Percentiles rank a stretch among this genome's conserved stretches.
Evolutionary conservation across 2,797 vertebrate genomes (phyloP).

Genomic region (Paramormyrops hopkinsi): DNA sequence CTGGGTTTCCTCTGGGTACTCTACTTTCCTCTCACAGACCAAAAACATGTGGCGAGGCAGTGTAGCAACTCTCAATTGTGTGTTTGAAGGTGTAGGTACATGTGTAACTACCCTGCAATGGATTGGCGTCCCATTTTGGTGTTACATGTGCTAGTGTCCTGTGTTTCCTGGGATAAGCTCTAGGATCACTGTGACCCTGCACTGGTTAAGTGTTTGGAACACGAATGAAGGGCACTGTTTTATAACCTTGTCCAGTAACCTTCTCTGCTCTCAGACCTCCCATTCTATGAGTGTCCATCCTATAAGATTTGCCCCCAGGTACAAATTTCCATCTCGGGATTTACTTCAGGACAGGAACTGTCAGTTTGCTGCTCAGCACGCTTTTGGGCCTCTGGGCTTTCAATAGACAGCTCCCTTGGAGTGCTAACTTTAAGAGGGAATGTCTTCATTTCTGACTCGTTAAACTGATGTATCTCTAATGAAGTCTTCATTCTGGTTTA

Average conservation of each 20-base stretch:
- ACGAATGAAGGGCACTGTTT: not conserved
- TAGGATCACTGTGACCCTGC: not conserved
- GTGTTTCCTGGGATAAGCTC: not conserved
- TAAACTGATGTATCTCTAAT: not conserved
- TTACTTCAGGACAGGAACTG: not conserved
- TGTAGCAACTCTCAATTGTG: not conserved
- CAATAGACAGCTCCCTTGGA: not conserved
- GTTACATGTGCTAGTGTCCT: not conserved
- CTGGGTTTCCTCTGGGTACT: not conserved
- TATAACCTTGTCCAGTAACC: not conserved
- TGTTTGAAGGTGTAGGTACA: not conserved
- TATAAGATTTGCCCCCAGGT: not conserved
- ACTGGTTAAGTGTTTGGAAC: not conserved
- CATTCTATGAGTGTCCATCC: not conserved
- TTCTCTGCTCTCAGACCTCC: not conserved
- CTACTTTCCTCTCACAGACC: not conserved
- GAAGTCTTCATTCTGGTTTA: constrained; percentile 13
- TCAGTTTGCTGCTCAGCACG: not conserved
- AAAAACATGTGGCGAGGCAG: not conserved
- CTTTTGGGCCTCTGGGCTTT: not conserved
- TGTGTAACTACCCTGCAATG: not conserved
- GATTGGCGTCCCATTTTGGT: not conserved
- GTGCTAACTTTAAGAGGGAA: not conserved
- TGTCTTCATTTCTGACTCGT: constrained; percentile 5
- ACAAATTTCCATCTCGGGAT: not conserved